Conservation (phyloP, 2,113 vertebrate genomes). For the Lophochroa leadbeateri region DNA sequence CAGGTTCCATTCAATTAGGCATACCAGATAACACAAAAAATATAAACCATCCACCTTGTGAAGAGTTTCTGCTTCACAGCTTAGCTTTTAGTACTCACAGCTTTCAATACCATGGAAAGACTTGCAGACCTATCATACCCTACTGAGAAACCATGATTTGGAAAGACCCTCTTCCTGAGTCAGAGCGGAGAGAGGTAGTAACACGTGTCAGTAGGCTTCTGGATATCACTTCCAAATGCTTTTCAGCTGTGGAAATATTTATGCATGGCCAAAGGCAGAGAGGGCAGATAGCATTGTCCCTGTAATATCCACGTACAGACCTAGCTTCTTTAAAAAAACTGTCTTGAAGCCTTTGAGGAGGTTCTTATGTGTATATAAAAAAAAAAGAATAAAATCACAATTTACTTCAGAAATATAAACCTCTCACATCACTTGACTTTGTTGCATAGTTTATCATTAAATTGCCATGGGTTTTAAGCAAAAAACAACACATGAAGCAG, state of each 20-base stretch:
- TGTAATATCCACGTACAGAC: neutral
- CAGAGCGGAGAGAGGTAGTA: neutral
- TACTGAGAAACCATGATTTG: neutral
- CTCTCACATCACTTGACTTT: neutral
- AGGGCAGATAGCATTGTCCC: neutral
- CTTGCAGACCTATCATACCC: accelerated
- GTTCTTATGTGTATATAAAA: neutral
- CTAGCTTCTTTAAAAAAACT: neutral
- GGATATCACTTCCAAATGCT: neutral
- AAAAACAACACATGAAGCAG: neutral
- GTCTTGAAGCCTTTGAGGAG: neutral
- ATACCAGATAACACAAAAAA: neutral
- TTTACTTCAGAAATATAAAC: neutral
- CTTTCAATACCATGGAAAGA: neutral
- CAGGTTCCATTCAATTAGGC: neutral
- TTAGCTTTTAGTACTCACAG: neutral
- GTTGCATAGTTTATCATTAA: neutral
- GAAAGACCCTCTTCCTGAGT: neutral
- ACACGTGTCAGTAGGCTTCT: neutral
- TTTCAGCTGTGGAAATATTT: neutral
- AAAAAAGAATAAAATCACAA: neutral
- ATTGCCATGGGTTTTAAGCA: neutral
- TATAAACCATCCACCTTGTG: neutral
- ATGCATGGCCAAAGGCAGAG: neutral
- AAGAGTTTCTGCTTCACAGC: neutral